Evolutionary conservation across 2,888 invertebrate genomes (phyloP), one percentile per base, ranked within the genome.

Genomic region (Hirtodrosophila cameraria): DNA sequence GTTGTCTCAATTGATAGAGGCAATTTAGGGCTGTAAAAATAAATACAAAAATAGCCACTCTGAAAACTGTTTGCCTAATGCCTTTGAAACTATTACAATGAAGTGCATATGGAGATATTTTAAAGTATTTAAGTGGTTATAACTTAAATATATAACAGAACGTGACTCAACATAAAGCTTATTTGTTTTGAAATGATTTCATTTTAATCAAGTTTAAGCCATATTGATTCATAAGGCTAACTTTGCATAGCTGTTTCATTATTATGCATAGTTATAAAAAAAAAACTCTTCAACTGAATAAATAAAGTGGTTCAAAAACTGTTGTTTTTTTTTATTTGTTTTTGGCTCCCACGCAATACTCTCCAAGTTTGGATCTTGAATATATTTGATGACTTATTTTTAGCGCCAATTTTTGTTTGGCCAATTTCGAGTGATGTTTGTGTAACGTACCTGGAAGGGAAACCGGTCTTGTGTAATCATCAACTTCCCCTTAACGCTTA

Each of bases 401-500:
- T 11, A 30, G 28, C 41, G 20, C 20, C 13, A 49, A 66, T 11
- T 49, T 42, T 33, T 11, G n/a, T 28, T 23, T 31, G 28, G 18
- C 41, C 7, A 31, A 28, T 61, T 62, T 42, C 25, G 20, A 42
- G 15, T 41, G 11, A 25, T n/a, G 20, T 48, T 50, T 66, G 38
- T 53, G 25, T 45, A 49, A 57, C 67, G 45, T 39, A 12, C 43
- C 15, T 27, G 25, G 12, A 33, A 35, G 38, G 8, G 27, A 60
- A 66, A 33, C 35, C 48, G 43, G 46, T 52, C 16, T 73, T 16
- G 13, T 20, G 27, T 53, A 50, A 48, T n/a, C 20, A 12, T 20
- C 18, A 16, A 60, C 18, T 53, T 52, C 23, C 43, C 9, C 25
- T 8, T 18, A 4, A 9, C 38, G 3, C 36, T 18, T 8, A 23